phyloP scores from a whole-genome alignment of 2,888 invertebrate species.

The Dorcus hopei region DNA sequence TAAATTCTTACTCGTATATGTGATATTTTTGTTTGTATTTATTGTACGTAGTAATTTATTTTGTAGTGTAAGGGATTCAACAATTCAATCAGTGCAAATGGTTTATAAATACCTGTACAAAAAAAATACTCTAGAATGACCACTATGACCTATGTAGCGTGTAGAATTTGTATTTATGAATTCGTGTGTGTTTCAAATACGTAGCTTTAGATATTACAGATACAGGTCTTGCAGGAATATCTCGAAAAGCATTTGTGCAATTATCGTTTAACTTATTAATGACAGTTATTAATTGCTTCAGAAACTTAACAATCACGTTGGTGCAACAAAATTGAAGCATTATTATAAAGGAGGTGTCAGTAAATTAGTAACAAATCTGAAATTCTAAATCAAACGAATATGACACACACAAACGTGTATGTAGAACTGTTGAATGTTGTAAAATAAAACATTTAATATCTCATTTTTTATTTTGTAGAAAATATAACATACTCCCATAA shows the following conservation, averaged over 20 bases:
- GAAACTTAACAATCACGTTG: too few relatives aligned
- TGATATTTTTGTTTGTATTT: too few relatives aligned
- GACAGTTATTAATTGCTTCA: background rate
- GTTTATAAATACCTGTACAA: background rate
- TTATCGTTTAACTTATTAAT: background rate
- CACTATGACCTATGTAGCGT: background rate
- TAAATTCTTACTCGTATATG: too few relatives aligned
- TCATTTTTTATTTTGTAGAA: background rate
- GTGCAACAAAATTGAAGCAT: too few relatives aligned
- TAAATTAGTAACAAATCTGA: too few relatives aligned
- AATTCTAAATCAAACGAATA: too few relatives aligned
- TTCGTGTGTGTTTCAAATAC: background rate
- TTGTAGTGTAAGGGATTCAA: too few relatives aligned
- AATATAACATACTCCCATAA: background rate
- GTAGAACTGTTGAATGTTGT: background rate
- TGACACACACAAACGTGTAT: background rate
- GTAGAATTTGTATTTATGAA: background rate
- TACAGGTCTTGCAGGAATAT: constrained; percentile 2
- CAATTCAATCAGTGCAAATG: too few relatives aligned
- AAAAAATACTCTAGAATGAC: background rate
- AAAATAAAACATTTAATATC: background rate
- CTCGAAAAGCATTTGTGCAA: background rate
- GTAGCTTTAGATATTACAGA: background rate
- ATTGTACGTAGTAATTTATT: too few relatives aligned
- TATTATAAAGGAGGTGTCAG: too few relatives aligned